phyloP scores from a whole-genome alignment of 2,888 invertebrate species.

The Lathronympha strigana region DNA sequence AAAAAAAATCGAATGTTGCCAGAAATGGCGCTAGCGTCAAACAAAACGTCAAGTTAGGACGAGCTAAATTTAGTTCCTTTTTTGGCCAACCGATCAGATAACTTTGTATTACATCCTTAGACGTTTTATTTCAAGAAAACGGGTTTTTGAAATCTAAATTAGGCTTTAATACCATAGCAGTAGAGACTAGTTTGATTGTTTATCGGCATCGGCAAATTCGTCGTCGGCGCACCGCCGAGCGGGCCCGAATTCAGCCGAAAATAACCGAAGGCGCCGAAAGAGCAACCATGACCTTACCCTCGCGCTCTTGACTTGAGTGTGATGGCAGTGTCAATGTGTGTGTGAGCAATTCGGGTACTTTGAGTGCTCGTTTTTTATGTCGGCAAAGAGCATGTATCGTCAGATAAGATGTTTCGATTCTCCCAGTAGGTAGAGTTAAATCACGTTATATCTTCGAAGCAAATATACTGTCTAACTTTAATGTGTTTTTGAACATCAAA shows the following conservation, averaged over 20 bases:
- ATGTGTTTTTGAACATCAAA: no score
- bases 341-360: conserved; percentile 73
- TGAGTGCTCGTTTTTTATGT: conserved; percentile 57
- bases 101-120: conserved; percentile 12
- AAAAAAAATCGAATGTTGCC: conserved; percentile 46
- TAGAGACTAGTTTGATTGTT: not conserved
- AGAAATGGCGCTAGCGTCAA: conserved; percentile 45
- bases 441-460: no score
- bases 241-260: conserved; percentile 59
- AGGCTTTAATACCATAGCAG: not conserved
- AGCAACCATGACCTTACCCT: conserved; percentile 76
- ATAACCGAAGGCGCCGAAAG: conserved; percentile 58
- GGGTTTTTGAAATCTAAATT: not conserved
- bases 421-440: no score
- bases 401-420: no score
- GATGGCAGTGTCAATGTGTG: conserved; percentile 53
- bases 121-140: conserved; percentile 3
- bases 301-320: conserved; percentile 63
- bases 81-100: conserved; percentile 47
- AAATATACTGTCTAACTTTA: no score
- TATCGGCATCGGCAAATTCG: conserved; percentile 52
- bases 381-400: conserved; percentile 62
- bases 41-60: not conserved
- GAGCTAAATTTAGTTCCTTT: conserved; percentile 23
- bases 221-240: conserved; percentile 60